These are phyloP conservation scores for Pachypeltis micranthus DNA, from an alignment of 1,140 invertebrate species.

Conservation along the genomic window DNA sequence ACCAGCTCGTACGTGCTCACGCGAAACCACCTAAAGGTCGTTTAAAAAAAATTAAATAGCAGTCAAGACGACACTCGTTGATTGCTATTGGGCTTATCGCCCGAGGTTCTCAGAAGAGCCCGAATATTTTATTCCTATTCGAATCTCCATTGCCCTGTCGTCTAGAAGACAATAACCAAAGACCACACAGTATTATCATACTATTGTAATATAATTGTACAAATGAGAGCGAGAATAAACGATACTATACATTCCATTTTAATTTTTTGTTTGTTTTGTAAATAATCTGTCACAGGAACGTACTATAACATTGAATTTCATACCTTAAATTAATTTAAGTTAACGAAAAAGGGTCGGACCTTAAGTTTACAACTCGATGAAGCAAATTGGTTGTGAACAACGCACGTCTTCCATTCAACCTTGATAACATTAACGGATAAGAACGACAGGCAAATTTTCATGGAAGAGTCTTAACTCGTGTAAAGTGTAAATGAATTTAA, in stretches of 20 bases:
- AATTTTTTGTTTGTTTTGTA: background rate
- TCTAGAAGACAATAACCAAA: conserved; percentile 9
- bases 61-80: no score
- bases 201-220: background rate
- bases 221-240: background rate
- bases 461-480: background rate
- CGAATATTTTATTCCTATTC: no score
- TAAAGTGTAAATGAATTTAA: background rate
- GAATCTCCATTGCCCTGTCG: background rate
- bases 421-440: background rate
- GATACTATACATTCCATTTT: background rate
- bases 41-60: no score
- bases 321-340: background rate
- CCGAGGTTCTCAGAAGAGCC: no score
- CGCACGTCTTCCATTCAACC: conserved; percentile 7
- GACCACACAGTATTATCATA: background rate
- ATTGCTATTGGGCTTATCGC: no score
- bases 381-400: background rate
- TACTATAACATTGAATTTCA: background rate
- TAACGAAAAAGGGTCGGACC: background rate
- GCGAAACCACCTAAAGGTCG: no score
- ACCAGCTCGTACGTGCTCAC: no score
- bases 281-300: background rate
- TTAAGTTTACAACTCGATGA: no score
- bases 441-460: background rate